phyloP scores from a whole-genome alignment of 2,797 vertebrate species.

The Argyrosomus regius region DNA sequence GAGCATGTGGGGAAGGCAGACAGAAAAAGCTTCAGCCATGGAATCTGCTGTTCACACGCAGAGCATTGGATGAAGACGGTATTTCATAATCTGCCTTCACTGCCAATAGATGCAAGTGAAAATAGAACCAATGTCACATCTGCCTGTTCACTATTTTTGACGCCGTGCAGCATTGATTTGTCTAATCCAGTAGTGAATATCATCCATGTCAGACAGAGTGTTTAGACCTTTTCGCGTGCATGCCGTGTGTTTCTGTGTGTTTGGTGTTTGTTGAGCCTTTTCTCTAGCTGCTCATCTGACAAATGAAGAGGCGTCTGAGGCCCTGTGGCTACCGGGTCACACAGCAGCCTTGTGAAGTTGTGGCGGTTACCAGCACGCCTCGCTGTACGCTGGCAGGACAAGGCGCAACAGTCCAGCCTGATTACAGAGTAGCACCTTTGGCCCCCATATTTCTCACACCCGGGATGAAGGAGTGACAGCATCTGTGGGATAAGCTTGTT shows the following conservation, averaged over 20 bases:
- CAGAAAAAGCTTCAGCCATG: conserved; percentile 65
- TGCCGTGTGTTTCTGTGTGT: conserved; percentile 26
- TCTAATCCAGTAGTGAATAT: conserved; percentile 30
- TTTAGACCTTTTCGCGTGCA: conserved; percentile 31
- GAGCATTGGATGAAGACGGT: conserved; percentile 56
- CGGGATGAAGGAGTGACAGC: conserved; percentile 67
- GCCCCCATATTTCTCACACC: conserved; percentile 74
- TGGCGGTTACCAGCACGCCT: conserved; percentile 60
- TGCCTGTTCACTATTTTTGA: conserved; percentile 54
- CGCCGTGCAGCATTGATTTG: conserved; percentile 13
- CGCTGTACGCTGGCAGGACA: conserved; percentile 44
- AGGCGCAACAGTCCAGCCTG: conserved; percentile 66
- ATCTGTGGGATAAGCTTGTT: conserved; percentile 65
- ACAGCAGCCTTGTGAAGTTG: conserved; percentile 59
- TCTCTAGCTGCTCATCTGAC: conserved; percentile 11
- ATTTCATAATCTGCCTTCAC: conserved; percentile 63
- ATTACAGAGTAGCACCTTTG: conserved; percentile 76
- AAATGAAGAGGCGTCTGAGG: conserved; percentile 39
- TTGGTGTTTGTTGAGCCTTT: conserved; percentile 24
- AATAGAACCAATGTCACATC: conserved; percentile 69
- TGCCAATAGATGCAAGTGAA: conserved; percentile 63
- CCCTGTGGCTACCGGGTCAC: conserved; percentile 45
- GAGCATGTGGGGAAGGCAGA: conserved; percentile 66
- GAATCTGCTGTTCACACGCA: conserved; percentile 64
- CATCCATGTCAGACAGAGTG: conserved; percentile 28